Conservation (phyloP, 2,888 invertebrate species). For the Ceramica pisi region DNA sequence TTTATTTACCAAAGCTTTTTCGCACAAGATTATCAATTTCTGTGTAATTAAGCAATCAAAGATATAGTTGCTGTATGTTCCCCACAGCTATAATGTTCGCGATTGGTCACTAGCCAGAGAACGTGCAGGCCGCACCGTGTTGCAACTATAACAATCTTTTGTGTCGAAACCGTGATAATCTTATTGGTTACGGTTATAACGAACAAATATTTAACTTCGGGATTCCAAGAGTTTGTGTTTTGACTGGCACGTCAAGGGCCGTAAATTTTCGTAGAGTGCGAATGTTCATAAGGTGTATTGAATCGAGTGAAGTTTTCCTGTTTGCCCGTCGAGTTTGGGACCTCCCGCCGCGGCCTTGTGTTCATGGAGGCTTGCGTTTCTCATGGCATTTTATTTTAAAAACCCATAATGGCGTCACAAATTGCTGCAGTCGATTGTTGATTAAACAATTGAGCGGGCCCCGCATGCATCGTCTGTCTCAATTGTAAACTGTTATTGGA, state of each 20-base stretch:
- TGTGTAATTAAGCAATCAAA: conserved; percentile 41
- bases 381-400: conserved; percentile 78
- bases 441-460: conserved; percentile 86
- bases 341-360: conserved; percentile 70
- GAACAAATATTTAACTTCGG: conserved; percentile 69
- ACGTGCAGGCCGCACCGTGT: conserved; percentile 18
- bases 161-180: conserved; percentile 66
- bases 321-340: conserved; percentile 68
- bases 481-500: conserved; percentile 89
- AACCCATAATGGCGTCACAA: conserved; percentile 76
- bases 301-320: conserved; percentile 70
- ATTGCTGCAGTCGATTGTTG: conserved; percentile 82
- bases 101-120: conserved; percentile 16
- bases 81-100: background rate
- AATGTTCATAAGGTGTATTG: conserved; percentile 27
- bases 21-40: conserved; percentile 52
- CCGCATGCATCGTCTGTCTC: conserved; percentile 87
- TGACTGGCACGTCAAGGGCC: conserved; percentile 62
- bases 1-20: conserved; percentile 70
- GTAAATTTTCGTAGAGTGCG: conserved; percentile 61
- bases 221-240: conserved; percentile 66
- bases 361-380: conserved; percentile 68
- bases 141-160: conserved; percentile 55
- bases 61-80: conserved; percentile 4
- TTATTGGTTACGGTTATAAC: conserved; percentile 69